Evolutionary conservation across 2,797 vertebrate genomes (phyloP).

Genomic region (Fundulus diaphanus): DNA sequence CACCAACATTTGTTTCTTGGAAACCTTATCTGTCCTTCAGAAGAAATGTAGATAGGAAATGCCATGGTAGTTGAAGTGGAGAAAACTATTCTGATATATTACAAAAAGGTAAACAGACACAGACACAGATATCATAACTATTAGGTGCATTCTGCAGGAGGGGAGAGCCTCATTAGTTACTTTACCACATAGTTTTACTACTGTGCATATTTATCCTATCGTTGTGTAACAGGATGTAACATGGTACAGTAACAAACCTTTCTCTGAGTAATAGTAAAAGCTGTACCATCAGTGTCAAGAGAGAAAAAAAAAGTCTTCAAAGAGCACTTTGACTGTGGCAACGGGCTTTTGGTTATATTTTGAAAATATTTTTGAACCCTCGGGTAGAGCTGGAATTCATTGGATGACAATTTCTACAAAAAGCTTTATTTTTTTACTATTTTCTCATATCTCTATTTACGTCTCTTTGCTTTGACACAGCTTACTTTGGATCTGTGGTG

Average conservation of each 20-base stretch:
- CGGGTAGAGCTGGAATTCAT: not conserved
- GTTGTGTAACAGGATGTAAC: constrained; percentile 8
- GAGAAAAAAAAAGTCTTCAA: too few relatives aligned
- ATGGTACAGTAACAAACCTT: not conserved
- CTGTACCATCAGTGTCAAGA: not conserved
- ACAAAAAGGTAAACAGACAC: constrained; percentile 47
- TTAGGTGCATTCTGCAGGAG: constrained; percentile 54
- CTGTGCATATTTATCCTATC: constrained; percentile 1
- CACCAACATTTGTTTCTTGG: not conserved
- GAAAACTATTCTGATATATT: constrained; percentile 1
- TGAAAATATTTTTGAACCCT: not conserved
- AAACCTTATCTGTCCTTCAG: constrained; percentile 1
- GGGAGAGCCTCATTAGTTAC: constrained; percentile 17
- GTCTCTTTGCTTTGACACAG: not conserved
- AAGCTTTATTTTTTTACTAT: not conserved
- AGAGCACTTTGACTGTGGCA: not conserved
- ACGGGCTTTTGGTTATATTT: not conserved
- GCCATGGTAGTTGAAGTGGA: constrained; percentile 1
- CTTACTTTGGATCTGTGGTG: constrained; percentile 77
- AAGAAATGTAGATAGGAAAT: constrained; percentile 16
- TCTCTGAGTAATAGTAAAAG: not conserved
- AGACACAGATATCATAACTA: constrained; percentile 39
- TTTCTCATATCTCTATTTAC: not conserved
- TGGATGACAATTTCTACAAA: not conserved
- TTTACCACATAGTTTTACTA: not conserved